A percentile compares a stretch with the other conserved stretches of the same genome.
Evolutionary conservation across 2,888 invertebrate species (phyloP).

Genomic region (Prenolepis imparis): DNA sequence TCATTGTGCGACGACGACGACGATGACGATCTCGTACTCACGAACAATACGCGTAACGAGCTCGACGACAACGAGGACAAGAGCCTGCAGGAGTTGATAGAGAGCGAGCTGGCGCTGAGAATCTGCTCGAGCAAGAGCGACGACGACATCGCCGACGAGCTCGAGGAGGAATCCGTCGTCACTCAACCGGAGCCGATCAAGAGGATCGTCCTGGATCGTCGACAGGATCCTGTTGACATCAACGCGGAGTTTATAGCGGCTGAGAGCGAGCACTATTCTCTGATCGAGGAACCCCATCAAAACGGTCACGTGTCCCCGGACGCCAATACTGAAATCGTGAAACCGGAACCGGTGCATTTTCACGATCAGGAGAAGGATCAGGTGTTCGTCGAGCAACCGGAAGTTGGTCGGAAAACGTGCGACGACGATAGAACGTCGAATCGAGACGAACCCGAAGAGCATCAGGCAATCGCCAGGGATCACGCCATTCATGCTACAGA

Average conservation of each 20-base stretch:
- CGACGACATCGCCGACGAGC: constrained; percentile 62
- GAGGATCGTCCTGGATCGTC: constrained; percentile 79
- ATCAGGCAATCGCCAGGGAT: background rate
- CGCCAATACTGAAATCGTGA: constrained; percentile 34
- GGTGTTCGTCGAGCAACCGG: constrained; percentile 55
- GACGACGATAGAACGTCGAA: constrained; percentile 35
- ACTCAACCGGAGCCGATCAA: constrained; percentile 78
- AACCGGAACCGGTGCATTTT: constrained; percentile 52
- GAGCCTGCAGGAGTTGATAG: constrained; percentile 84
- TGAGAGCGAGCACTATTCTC: constrained; percentile 79
- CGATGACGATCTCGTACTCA: constrained; percentile 79
- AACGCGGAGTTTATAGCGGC: constrained; percentile 82
- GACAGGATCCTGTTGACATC: constrained; percentile 74
- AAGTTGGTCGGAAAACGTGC: constrained; percentile 60
- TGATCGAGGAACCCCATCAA: constrained; percentile 79
- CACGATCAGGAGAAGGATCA: constrained; percentile 63
- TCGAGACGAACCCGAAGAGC: constrained; percentile 12
- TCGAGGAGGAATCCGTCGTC: constrained; percentile 54
- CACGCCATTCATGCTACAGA: background rate
- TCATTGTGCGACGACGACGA: constrained; percentile 83
- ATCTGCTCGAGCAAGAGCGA: constrained; percentile 79
- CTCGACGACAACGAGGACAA: constrained; percentile 82
- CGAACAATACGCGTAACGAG: constrained; percentile 82
- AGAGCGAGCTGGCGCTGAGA: constrained; percentile 83
- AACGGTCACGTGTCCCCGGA: constrained; percentile 78